A percentile compares a stretch with the other conserved stretches of the same genome.
Conservation (phyloP, 92 coral and sea anemone species). For the Epizoanthus fatuus region DNA sequence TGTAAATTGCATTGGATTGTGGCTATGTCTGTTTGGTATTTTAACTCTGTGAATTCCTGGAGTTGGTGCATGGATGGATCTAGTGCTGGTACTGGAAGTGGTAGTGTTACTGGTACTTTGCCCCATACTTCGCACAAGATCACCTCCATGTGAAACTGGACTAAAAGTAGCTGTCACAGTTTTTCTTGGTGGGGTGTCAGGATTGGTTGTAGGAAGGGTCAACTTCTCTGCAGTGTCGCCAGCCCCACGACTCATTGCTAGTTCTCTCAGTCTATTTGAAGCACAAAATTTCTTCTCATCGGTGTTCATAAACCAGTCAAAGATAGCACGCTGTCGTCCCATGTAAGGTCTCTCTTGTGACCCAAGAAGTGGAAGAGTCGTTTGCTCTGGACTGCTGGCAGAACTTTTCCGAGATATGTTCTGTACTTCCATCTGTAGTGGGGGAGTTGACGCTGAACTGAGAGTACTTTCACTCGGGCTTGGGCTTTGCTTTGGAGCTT, state of each 20-base stretch:
- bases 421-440: background rate
- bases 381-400: slow-evolving; percentile 27
- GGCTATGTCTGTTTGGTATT: slow-evolving; percentile 21
- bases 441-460: background rate
- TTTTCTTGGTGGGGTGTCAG: background rate
- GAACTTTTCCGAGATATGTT: slow-evolving; percentile 13
- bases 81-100: background rate
- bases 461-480: slow-evolving; percentile 22
- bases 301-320: slow-evolving; percentile 38
- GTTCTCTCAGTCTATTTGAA: slow-evolving; percentile 78
- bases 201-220: background rate
- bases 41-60: slow-evolving; percentile 43
- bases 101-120: background rate
- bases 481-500: background rate
- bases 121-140: background rate
- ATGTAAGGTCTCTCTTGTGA: slow-evolving; percentile 14
- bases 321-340: slow-evolving; percentile 42
- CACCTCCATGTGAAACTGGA: background rate
- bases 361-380: slow-evolving; percentile 9
- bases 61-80: slow-evolving; percentile 13
- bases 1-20: background rate
- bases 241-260: slow-evolving; percentile 66
- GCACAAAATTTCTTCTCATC: slow-evolving; percentile 76
- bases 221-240: slow-evolving; percentile 10
- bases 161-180: background rate